phyloP scores from a whole-genome alignment of 2,888 invertebrate species.

The Idaea aversata region DNA sequence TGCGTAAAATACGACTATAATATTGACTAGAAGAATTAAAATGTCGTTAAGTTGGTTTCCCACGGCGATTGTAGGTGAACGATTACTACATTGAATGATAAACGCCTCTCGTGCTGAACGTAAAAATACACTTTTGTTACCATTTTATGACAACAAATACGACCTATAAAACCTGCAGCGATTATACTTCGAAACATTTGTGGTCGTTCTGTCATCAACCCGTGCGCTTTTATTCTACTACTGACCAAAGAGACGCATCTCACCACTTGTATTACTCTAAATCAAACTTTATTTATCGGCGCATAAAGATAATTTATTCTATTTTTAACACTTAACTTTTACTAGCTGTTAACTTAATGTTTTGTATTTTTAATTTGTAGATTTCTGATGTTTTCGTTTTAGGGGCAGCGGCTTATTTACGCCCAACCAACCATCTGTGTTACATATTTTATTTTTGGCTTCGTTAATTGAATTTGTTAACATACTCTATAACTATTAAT shows the following conservation, averaged over 20 bases:
- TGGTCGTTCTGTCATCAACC: conserved; percentile 70
- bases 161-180: conserved; percentile 78
- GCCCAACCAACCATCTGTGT: not conserved
- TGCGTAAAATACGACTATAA: conserved; percentile 45
- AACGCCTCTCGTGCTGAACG: conserved; percentile 74
- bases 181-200: conserved; percentile 74
- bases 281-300: conserved; percentile 44
- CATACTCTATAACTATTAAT: conserved; percentile 8
- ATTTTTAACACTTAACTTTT: conserved; percentile 19
- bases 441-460: not conserved
- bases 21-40: conserved; percentile 66
- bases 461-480: not conserved
- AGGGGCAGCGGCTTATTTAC: not conserved
- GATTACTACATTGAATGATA: conserved; percentile 68
- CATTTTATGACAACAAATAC: conserved; percentile 80
- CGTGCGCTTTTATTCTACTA: conserved; percentile 46
- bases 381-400: conserved; percentile 35
- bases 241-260: conserved; percentile 44
- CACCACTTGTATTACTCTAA: conserved; percentile 32
- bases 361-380: conserved; percentile 51
- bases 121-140: conserved; percentile 78
- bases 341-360: conserved; percentile 11
- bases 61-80: conserved; percentile 66
- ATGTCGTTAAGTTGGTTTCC: conserved; percentile 66
- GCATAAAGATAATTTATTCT: conserved; percentile 39